phyloP scores from a whole-genome alignment of 2,888 invertebrate species.

The Sinopyrophorus schimmeli region DNA sequence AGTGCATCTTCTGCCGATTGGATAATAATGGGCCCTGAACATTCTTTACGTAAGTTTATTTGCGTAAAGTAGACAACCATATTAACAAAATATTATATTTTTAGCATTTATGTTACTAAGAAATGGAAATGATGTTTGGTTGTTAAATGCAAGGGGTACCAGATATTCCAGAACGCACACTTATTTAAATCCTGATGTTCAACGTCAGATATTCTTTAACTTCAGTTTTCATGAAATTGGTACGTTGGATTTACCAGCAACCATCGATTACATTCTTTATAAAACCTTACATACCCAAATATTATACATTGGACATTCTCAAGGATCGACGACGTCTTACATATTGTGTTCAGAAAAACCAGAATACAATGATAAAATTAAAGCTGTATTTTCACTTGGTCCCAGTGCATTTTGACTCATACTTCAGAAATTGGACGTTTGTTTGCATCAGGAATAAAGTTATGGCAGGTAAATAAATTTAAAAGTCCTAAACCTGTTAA shows the following conservation, averaged over 20 bases:
- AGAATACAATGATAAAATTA: slow-evolving; percentile 14
- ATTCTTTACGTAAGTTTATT: slow-evolving; percentile 50
- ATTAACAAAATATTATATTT: background rate
- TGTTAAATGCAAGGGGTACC: slow-evolving; percentile 66
- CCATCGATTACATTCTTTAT: slow-evolving; percentile 69
- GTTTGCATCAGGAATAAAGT: slow-evolving; percentile 60
- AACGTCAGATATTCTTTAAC: slow-evolving; percentile 34
- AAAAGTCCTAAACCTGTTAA: too few species aligned
- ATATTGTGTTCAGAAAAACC: slow-evolving; percentile 7
- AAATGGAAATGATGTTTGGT: slow-evolving; percentile 58
- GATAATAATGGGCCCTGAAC: slow-evolving; percentile 56
- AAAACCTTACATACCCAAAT: slow-evolving; percentile 13
- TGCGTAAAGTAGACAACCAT: too few species aligned
- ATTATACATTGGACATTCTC: slow-evolving; percentile 25
- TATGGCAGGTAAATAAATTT: too few species aligned
- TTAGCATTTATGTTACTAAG: slow-evolving; percentile 57
- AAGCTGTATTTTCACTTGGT: slow-evolving; percentile 67
- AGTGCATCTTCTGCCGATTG: slow-evolving; percentile 57
- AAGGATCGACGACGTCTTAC: slow-evolving; percentile 13
- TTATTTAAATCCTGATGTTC: slow-evolving; percentile 34
- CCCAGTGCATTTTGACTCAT: too few species aligned
- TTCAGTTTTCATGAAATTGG: slow-evolving; percentile 80
- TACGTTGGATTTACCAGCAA: slow-evolving; percentile 72
- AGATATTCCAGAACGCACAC: slow-evolving; percentile 60
- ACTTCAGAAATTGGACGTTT: too few species aligned